Evolutionary conservation across 2,797 vertebrate genomes (phyloP), one percentile per base, ranked within the genome.

Genomic region (Anisognathus igniventris): DNA sequence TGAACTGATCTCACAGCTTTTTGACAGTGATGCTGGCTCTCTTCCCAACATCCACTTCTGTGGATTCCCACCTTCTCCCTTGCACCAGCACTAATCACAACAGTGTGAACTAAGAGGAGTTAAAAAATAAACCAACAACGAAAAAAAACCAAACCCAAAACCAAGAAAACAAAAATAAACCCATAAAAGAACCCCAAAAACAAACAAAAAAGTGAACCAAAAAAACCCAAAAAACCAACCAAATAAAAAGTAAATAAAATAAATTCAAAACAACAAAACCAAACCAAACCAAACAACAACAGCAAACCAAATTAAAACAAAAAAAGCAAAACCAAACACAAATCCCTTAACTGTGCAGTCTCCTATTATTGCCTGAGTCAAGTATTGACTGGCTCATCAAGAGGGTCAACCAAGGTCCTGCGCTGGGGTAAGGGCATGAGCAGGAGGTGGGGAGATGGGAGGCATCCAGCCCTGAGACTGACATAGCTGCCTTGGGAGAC

Each of bases 321-420:
- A 21, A 12, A 22, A 8, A 1, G 1, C 1, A 22, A 56, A 24
- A 7, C 4, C 7, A 50, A 65, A 14, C 12, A 48, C 23, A n/a
- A n/a, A 2, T 1, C 2, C 10, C 39, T 18, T 45, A 24, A 37
- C 23, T 73, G 10, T 39, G 39, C 25, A 31, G 6, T n/a, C 4
- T 25, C 16, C 16, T 27, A 15, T 39, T 53, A 30, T 28, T 72
- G 40, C 19, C 42, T 82, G 47, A 19, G 25, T 78, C n/a, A 72
- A 0, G 7, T 7, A 60, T 53, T n/a, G 42, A 57, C 7, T 27
- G 17, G 21, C 24, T 54, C 28, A 27, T 40, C 22, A 58, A 66
- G 35, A 37, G 21, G 6, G 35, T 30, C 8, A 12, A 2, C 9
- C 19, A 45, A 85, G 22, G 27, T 72, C 18, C n/a, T 57, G 5